These are phyloP conservation scores for Elysia crispata DNA, from an alignment of 2,888 invertebrate species.

Conservation along the genomic window DNA sequence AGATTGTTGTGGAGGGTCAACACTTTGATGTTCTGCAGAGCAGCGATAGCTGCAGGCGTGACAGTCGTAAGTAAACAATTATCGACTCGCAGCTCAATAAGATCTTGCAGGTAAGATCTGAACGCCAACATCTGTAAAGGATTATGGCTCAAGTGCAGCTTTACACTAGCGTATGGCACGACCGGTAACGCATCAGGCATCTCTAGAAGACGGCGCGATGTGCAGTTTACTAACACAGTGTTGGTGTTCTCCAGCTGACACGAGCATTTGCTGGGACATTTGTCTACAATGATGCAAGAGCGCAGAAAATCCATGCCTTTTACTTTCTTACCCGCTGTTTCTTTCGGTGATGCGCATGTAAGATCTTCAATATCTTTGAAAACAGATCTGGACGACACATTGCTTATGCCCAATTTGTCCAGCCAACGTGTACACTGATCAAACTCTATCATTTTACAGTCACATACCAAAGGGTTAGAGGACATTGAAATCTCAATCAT, in stretches of 20 bases:
- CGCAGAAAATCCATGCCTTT: slow-evolving; percentile 14
- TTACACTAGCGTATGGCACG: background rate
- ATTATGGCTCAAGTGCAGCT: slow-evolving; percentile 36
- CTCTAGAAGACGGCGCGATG: slow-evolving; percentile 33
- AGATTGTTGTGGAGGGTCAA: slow-evolving; percentile 50
- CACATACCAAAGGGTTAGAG: slow-evolving; percentile 48
- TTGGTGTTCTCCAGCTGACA: slow-evolving; percentile 14
- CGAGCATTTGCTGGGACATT: slow-evolving; percentile 31
- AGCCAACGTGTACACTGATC: slow-evolving; percentile 22
- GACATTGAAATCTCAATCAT: slow-evolving; percentile 24
- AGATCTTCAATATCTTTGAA: slow-evolving; percentile 31
- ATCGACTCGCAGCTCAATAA: slow-evolving; percentile 39
- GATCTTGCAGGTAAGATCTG: slow-evolving; percentile 19
- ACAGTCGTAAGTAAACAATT: slow-evolving; percentile 42
- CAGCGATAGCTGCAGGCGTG: slow-evolving; percentile 48
- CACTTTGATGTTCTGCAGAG: slow-evolving; percentile 47
- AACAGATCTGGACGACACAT: background rate
- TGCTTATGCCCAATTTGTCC: background rate
- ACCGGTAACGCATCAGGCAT: slow-evolving; percentile 41
- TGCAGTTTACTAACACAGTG: slow-evolving; percentile 35
- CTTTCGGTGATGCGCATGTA: slow-evolving; percentile 16
- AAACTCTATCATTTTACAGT: slow-evolving; percentile 44
- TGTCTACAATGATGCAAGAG: slow-evolving; percentile 17
- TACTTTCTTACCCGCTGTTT: background rate
- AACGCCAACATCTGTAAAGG: slow-evolving; percentile 41